Conservation (phyloP, 2,113 vertebrate genomes). For the Lepidothrix coronata region DNA sequence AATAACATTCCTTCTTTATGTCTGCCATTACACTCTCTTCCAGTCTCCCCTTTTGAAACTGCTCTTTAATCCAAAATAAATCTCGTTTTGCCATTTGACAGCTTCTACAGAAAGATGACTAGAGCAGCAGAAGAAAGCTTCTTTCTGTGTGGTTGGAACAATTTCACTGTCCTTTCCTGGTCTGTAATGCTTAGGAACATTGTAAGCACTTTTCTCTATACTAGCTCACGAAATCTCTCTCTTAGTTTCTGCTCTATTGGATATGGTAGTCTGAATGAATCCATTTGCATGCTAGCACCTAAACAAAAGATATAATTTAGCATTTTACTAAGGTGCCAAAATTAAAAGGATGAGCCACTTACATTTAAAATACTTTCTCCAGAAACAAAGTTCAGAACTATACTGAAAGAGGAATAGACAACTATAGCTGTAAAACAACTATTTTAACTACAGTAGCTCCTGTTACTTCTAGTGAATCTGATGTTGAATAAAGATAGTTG, state of each 20-base stretch:
- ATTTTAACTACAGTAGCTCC: background rate
- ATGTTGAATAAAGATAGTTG: background rate
- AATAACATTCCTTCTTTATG: background rate
- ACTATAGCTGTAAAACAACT: background rate
- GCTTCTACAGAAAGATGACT: background rate
- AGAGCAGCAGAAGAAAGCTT: background rate
- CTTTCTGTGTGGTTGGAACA: background rate
- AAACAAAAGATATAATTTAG: background rate
- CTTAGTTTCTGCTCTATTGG: background rate
- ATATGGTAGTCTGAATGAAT: background rate
- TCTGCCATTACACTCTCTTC: background rate
- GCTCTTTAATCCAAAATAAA: background rate
- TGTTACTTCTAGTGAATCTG: background rate
- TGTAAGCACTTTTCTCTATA: background rate
- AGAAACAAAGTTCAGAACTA: background rate
- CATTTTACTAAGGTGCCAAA: background rate
- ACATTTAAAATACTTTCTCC: background rate
- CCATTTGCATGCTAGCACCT: background rate
- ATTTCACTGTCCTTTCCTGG: background rate
- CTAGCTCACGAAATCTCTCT: background rate
- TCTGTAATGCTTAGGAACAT: background rate
- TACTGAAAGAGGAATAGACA: background rate
- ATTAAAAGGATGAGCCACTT: background rate
- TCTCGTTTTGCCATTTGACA: background rate
- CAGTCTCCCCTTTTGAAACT: background rate